phyloP scores from a whole-genome alignment of 2,113 vertebrate genomes.

The Panurus biarmicus region DNA sequence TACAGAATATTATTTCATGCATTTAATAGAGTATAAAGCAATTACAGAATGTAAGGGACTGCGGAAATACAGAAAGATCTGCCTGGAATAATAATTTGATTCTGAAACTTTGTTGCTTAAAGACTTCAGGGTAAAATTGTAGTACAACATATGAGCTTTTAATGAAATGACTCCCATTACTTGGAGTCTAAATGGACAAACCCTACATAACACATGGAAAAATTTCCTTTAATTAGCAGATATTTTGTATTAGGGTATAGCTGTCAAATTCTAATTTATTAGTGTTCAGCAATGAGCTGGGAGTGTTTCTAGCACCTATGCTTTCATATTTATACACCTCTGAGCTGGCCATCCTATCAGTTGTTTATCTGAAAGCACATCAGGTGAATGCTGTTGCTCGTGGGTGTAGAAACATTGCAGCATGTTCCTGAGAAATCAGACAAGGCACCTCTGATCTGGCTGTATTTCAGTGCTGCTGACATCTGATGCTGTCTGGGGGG shows the following conservation, averaged over 20 bases:
- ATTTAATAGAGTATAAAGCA: slow-evolving; percentile 27
- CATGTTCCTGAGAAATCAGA: neutral
- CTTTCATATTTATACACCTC: neutral
- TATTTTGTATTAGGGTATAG: neutral
- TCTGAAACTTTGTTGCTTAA: slow-evolving; percentile 46
- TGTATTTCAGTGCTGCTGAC: fast-evolving
- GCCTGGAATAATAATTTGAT: slow-evolving; percentile 34
- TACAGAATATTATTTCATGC: slow-evolving; percentile 7
- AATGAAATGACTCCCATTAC: slow-evolving; percentile 29
- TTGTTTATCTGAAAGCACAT: neutral
- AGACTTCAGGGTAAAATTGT: slow-evolving; percentile 43
- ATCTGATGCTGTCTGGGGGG: neutral
- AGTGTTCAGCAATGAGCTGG: neutral
- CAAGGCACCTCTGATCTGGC: fast-evolving
- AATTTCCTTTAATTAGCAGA: slow-evolving; percentile 22
- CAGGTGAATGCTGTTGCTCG: neutral
- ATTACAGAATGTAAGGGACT: slow-evolving; percentile 24
- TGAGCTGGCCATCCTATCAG: fast-evolving
- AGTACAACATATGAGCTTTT: slow-evolving; percentile 14
- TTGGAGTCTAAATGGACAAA: neutral
- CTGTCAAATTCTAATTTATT: neutral
- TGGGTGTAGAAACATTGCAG: neutral
- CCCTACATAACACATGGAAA: neutral
- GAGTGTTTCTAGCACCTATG: neutral
- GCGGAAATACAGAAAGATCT: slow-evolving; percentile 11